Evolutionary conservation across 2,113 vertebrate genomes (phyloP).

Genomic region (Spermophilus dauricus): DNA sequence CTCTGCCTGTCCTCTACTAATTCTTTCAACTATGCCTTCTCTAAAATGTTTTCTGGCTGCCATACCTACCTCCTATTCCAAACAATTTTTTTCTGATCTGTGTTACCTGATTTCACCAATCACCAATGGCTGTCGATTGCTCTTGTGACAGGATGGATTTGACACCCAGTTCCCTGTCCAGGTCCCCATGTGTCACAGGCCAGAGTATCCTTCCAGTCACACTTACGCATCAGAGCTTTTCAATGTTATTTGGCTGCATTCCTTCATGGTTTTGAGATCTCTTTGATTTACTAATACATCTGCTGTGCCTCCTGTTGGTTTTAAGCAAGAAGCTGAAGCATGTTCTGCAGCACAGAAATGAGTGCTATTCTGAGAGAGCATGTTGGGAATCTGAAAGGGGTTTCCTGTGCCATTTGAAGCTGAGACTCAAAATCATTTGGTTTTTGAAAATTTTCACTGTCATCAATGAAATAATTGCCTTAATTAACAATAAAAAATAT

Average conservation of each 20-base stretch:
- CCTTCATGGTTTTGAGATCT: constrained; percentile 45
- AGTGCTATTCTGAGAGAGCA: constrained; percentile 71
- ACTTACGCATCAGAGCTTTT: neutral
- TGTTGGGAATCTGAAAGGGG: constrained; percentile 58
- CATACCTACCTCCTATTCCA: neutral
- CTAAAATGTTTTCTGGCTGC: neutral
- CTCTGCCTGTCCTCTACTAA: neutral
- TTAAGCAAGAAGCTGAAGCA: constrained; percentile 61
- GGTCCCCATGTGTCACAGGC: neutral
- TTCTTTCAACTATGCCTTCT: neutral
- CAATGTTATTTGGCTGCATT: constrained; percentile 18
- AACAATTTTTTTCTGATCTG: neutral
- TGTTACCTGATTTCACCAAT: neutral
- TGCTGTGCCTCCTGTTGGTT: constrained; percentile 76
- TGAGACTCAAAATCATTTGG: constrained; percentile 54
- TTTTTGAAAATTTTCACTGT: neutral
- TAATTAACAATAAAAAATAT: constrained; percentile 75
- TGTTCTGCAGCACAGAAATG: constrained; percentile 57
- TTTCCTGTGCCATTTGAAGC: constrained; percentile 76
- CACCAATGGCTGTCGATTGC: neutral
- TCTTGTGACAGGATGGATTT: neutral
- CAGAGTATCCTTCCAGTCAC: neutral
- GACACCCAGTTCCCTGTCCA: neutral
- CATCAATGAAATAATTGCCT: constrained; percentile 61
- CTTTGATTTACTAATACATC: constrained; percentile 78